Conservation (phyloP, 1,140 invertebrate species). For the Theocolax elegans region DNA sequence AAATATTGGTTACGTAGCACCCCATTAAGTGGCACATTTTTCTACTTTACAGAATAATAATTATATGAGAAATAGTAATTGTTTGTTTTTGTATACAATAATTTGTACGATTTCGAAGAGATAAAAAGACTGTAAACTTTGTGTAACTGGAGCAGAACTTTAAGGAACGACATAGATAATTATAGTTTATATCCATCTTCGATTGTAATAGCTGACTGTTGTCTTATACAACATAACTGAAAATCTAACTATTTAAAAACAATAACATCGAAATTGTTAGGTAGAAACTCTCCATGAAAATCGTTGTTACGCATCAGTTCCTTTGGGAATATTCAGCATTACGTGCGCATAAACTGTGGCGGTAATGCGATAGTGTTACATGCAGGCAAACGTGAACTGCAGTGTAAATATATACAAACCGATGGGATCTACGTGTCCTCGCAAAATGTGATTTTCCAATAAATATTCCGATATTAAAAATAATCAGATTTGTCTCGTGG, state of each 20-base stretch:
- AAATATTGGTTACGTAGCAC: too few relatives aligned
- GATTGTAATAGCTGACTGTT: too few relatives aligned
- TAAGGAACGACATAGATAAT: too few relatives aligned
- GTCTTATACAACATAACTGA: too few relatives aligned
- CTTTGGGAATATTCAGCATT: conserved; percentile 48
- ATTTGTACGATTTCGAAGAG: too few relatives aligned
- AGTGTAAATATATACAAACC: conserved; percentile 27
- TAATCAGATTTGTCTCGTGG: background rate
- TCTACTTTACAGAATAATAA: too few relatives aligned
- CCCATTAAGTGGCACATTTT: too few relatives aligned
- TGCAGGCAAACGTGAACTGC: conserved; percentile 22
- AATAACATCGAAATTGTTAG: conserved; percentile 23
- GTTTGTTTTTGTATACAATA: too few relatives aligned
- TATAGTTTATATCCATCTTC: too few relatives aligned
- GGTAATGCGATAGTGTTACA: conserved; percentile 26
- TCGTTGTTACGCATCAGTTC: conserved; percentile 38
- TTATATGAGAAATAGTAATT: too few relatives aligned
- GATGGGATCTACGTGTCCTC: conserved; percentile 11
- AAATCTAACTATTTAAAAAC: conserved; percentile 11
- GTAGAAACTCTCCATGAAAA: conserved; percentile 40
- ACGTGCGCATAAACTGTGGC: conserved; percentile 21
- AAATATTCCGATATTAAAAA: conserved; percentile 14
- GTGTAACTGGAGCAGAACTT: too few relatives aligned
- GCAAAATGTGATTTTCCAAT: conserved; percentile 24
- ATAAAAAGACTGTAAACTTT: too few relatives aligned